Evolutionary conservation across 2,888 invertebrate genomes (phyloP), one percentile per base, ranked within the genome.

Genomic region (Branchipolynoe longqiensis): DNA sequence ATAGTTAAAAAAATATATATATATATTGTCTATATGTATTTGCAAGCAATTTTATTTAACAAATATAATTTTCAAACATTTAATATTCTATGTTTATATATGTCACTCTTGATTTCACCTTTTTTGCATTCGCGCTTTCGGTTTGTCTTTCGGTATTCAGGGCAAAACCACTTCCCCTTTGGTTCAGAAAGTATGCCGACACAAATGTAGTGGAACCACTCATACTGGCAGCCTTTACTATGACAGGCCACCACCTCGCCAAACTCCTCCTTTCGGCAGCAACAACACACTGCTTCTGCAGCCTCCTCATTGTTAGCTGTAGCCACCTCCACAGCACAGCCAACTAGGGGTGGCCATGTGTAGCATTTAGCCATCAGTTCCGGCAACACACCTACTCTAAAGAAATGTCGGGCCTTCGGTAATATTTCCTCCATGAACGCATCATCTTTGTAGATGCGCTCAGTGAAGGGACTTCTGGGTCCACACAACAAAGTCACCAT

Each of bases 401-500:
- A 78, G 41, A 78, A 78, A 1, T 22, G n/a, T 18, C 18, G 14
- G 22, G 38, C 3, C 41, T 25, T 36, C 22, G 2, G 3, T n/a
- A 18, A 31, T 33, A 36, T 36, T 3, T 36, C 41, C 3, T 78
- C 78, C 3, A 78, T n/a, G 22, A 78, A 28, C 31, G 22, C 2
- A 14, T 40, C 18, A 38, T 78, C 78, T 1, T 38, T 38, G 14
- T 36, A 1, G 8, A 78, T 4, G 1, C 78, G 6, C 41, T 78
- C 78, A 6, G 40, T 40, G 38, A 6, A 78, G 18, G 40, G 14
- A 4, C 4, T 78, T 22, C n/a, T 2, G 3, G 6, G 69, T 82
- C 87, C 87, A 89, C 1, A 88, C 85, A 84, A 87, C 82, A 87
- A 88, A 88, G 83, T 89, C 84, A 85, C 87, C 87, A n/a, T 64